These are phyloP conservation scores for Bolinopsis microptera DNA, from an alignment of 37 sponge, comb jelly and placozoan genomes.

Conservation along the genomic window DNA sequence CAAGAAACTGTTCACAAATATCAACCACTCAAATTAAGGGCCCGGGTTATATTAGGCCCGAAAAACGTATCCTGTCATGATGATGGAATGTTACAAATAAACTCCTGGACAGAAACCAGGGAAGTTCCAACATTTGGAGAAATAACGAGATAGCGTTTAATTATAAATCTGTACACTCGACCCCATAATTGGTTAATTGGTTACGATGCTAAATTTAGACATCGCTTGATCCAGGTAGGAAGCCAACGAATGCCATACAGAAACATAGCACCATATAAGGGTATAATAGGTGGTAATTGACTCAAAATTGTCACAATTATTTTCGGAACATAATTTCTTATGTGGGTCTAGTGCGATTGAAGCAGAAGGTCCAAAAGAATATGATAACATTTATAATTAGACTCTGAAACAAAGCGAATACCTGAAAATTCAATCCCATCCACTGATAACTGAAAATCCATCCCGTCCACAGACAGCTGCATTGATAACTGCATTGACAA, in stretches of 20 bases:
- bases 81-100: background rate
- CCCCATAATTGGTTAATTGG: background rate
- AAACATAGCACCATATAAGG: background rate
- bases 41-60: background rate
- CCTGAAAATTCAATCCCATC: no score
- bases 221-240: background rate
- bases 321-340: background rate
- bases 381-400: no score
- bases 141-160: background rate
- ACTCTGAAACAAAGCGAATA: no score
- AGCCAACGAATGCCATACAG: background rate
- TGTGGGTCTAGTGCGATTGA: no score
- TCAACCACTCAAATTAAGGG: background rate
- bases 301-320: background rate
- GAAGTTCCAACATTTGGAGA: background rate
- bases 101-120: background rate
- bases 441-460: no score
- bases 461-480: no score
- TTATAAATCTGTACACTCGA: background rate
- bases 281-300: background rate
- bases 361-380: no score
- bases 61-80: background rate
- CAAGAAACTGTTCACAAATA: no score
- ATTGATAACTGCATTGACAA: no score
- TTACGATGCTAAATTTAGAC: background rate